A percentile compares a stretch with the other conserved stretches of the same genome.
Conservation (phyloP, 2,113 vertebrate genomes). For the Oreochromis niloticus region DNA sequence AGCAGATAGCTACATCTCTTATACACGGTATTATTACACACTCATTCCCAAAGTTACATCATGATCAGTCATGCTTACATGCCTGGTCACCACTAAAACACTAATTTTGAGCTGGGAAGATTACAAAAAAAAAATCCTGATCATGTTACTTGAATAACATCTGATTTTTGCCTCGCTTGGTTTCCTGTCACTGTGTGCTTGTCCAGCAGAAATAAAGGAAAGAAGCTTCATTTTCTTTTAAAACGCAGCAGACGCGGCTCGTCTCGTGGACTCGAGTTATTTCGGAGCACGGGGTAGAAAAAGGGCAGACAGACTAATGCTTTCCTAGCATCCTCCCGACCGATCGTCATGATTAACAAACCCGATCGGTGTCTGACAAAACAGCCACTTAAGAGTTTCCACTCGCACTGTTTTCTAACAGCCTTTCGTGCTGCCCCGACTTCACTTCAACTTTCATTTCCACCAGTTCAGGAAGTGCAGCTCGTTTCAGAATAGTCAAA, state of each 20-base stretch:
- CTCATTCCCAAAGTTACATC: background rate
- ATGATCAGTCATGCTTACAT: background rate
- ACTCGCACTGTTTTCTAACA: background rate
- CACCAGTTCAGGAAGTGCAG: background rate
- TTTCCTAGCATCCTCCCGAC: background rate
- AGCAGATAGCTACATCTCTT: background rate
- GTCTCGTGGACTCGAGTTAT: background rate
- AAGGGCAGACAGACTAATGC: background rate
- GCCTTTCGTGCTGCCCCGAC: background rate
- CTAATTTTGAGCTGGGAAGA: background rate
- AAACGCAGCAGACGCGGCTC: background rate
- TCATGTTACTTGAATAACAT: background rate
- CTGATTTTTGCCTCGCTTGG: rapidly evolving
- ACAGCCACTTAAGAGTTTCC: background rate
- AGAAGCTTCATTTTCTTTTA: background rate
- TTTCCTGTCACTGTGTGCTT: background rate
- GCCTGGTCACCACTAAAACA: background rate
- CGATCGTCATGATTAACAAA: background rate
- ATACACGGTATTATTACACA: rapidly evolving
- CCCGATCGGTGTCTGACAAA: background rate
- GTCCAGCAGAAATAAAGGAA: background rate
- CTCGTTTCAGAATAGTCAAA: background rate
- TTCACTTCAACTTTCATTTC: background rate
- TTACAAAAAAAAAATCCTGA: background rate
- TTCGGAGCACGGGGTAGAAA: background rate